Evolutionary conservation across 2,888 invertebrate species (phyloP).

Genomic region (Trachelus tabidus): DNA sequence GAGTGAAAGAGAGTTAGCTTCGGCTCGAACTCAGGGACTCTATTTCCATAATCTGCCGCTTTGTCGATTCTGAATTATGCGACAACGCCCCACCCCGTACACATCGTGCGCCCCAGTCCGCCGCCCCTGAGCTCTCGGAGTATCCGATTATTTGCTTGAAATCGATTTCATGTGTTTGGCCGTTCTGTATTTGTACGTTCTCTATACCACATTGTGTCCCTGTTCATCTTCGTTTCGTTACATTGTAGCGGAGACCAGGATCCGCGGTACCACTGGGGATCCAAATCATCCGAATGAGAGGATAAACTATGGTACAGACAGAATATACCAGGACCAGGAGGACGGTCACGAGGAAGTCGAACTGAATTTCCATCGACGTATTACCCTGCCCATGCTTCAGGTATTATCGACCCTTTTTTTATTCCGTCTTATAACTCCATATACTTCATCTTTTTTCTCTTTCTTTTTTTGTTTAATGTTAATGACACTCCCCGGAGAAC

Average conservation of each 20-base stretch:
- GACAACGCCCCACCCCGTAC: slow-evolving; percentile 45
- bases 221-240: slow-evolving; percentile 42
- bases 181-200: slow-evolving; percentile 47
- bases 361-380: too few species aligned
- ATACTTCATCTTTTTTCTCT: too few species aligned
- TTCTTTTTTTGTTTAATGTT: too few species aligned
- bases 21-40: slow-evolving; percentile 60
- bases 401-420: too few species aligned
- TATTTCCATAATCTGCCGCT: slow-evolving; percentile 66
- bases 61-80: slow-evolving; percentile 66
- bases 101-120: slow-evolving; percentile 11
- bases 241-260: slow-evolving; percentile 15
- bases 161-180: slow-evolving; percentile 64
- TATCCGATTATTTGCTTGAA: slow-evolving; percentile 65
- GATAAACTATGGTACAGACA: too few species aligned
- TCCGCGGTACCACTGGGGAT: too few species aligned
- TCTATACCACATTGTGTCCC: neutral
- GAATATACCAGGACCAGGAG: too few species aligned
- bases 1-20: slow-evolving; percentile 38
- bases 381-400: too few species aligned
- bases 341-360: too few species aligned
- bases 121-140: slow-evolving; percentile 36
- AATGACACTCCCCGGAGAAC: too few species aligned
- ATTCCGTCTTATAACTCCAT: too few species aligned
- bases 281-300: too few species aligned